Base-by-base conservation (phyloP, 2,888 invertebrate species). In the Xanthorhoe designata region DNA sequence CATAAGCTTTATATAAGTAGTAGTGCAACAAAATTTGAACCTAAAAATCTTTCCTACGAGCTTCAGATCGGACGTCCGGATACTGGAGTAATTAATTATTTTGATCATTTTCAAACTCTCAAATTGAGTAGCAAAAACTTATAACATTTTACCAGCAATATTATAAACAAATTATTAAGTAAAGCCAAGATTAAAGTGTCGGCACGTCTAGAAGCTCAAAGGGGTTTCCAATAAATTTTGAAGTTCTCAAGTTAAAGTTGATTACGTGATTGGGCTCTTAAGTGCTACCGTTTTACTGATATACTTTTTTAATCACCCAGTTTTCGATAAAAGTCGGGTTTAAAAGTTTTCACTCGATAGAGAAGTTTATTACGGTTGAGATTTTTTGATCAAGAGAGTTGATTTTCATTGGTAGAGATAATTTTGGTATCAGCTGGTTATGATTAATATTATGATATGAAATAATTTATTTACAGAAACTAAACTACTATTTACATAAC, bases 231-330 rank as follows among this genome's bases (percentile, higher is more conserved):
- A 50, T 24, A 64, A 55, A 54, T 52, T 57, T 49, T 42, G 10
- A 59, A 59, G 53, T 64, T 58, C n/a, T 45, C 17, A 59, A 64
- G 49, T 55, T 55, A 45, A 58, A 64, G 64, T 64, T 59, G 54
- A 64, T 64, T 64, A 55, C 64, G 64, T 64, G 64, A 64, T 54
- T 50, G 29, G 59, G 55, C 50, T 64, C 29, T 35, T 38, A 15
- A 54, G 49, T 9, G 54, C 19, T 19, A n/a, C 15, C 32, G 60
- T 53, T 54, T 54, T 53, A 55, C 56, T 57, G 38, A 54, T 42
- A 59, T 64, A 59, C 35, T 57, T 63, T 63, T 62, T 57, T 52
- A 56, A 63, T 63, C 52, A n/a, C 29, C n/a, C 18, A 17, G 47
- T 15, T 47, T 47, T 47, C 15, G 47, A 47, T 47, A 17, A 47